Base-by-base conservation (phyloP, 2,797 vertebrate species). In the Dendrocincla tyrannina region DNA sequence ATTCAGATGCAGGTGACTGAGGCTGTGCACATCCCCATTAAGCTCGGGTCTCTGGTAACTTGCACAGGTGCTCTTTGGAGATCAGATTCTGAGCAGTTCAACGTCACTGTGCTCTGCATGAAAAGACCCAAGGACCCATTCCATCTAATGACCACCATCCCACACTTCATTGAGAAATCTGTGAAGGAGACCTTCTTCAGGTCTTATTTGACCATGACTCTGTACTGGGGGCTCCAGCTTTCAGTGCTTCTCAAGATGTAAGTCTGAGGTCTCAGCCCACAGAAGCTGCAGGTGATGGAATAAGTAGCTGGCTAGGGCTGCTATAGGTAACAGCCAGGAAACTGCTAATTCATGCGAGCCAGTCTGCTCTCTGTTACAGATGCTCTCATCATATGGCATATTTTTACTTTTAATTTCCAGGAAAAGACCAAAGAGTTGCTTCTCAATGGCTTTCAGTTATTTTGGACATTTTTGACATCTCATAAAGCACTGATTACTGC, bases 321-420 rank as follows among this genome's bases (percentile, higher is more conserved):
- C 78, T 85, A 39, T 3, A 93, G 84, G 49, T 41, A 86, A 55
- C 63, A 92, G 55, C 47, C 88, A 94, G 55, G 44, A 87, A 82
- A 56, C 59, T 95, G 86, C 64, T 94, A 91, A 87, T 89, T 90
- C 93, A 85, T 87, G 80, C 88, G 55, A 95, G 56, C 70, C 84
- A 81, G 70, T 32, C 55, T 73, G 47, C 22, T 90, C 59, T 73
- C 81, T 85, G 70, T 80, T 89, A 80, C 88, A 95, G 95, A 92
- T 89, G 94, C 91, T 93, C 44, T 67, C 74, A 73, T 89, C 88
- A 67, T 78, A 84, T 33, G 62, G 83, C 55, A 90, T 84, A 74
- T 89, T 88, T 88, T 83, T 77, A 79, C 72, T 91, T 91, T 91
- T 46, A n/a, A 88, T 84, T 94, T 94, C 56, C 56, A 91, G 74